Conservation (phyloP, 2,888 invertebrate species). For the Lasioglossum leucozonium region DNA sequence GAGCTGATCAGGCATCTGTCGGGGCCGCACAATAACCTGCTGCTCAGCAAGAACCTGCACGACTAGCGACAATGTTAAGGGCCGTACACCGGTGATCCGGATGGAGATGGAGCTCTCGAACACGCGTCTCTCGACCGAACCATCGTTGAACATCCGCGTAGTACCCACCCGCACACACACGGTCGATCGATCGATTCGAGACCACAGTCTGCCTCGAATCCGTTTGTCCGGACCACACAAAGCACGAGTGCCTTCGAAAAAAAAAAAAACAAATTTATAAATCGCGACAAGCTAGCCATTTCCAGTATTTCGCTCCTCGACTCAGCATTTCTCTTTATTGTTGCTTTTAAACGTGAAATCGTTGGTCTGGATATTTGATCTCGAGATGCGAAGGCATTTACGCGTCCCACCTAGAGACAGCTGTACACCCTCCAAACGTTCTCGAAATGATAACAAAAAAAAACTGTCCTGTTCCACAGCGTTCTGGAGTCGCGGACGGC, state of each 20-base stretch:
- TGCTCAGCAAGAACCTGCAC: constrained; percentile 94
- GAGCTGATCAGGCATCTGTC: constrained; percentile 94
- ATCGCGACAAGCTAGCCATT: constrained; percentile 16
- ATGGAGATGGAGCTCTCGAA: constrained; percentile 33
- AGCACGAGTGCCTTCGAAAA: not conserved
- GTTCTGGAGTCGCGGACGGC: not conserved
- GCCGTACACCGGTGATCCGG: constrained; percentile 64
- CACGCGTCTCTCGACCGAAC: constrained; percentile 13
- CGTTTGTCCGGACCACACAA: constrained; percentile 1
- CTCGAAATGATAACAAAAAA: not conserved
- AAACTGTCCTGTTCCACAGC: not conserved
- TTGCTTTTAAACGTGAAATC: not conserved
- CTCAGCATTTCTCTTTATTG: constrained; percentile 8
- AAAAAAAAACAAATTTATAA: not conserved
- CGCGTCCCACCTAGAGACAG: not conserved
- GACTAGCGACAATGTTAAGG: constrained; percentile 85
- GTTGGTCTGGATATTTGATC: constrained; percentile 29
- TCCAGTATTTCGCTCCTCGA: constrained; percentile 15
- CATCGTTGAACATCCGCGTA: not conserved
- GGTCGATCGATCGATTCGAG: not conserved
- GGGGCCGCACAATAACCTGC: constrained; percentile 94
- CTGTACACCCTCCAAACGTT: not conserved
- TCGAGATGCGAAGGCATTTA: constrained; percentile 22
- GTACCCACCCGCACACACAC: not conserved
- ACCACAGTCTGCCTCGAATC: not conserved